Conservation (phyloP, 2,797 vertebrate genomes). For the Molossus molossus region DNA sequence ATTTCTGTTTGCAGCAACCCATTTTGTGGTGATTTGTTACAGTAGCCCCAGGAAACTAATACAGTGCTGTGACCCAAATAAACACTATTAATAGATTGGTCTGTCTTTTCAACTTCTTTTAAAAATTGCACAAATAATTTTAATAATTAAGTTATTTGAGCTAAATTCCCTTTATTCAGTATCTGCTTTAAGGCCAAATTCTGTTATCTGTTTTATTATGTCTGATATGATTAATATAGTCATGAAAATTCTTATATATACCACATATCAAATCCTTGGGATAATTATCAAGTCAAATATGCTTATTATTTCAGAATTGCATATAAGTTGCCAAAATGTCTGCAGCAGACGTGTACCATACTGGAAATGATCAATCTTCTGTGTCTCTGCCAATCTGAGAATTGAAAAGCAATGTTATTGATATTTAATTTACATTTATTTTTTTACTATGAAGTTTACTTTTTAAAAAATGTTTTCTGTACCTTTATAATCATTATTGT, state of each 20-base stretch:
- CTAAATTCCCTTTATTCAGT: not conserved
- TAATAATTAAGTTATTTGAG: not conserved
- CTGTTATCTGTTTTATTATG: not conserved
- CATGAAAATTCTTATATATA: not conserved
- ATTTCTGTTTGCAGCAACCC: not conserved
- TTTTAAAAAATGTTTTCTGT: not conserved
- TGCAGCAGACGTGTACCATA: not conserved
- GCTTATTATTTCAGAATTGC: not conserved
- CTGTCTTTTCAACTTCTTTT: not conserved
- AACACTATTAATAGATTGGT: not conserved
- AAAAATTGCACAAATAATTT: not conserved
- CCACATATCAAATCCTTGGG: not conserved
- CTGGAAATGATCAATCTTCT: not conserved
- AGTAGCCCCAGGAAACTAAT: not conserved
- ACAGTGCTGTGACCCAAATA: not conserved
- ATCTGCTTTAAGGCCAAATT: not conserved
- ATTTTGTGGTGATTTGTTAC: not conserved
- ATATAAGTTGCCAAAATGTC: not conserved
- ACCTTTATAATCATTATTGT: not conserved
- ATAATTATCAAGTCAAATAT: conserved; percentile 4
- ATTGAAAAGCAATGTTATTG: not conserved
- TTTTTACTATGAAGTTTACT: not conserved
- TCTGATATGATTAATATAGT: not conserved
- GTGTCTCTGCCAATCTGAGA: not conserved
- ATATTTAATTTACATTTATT: not conserved